Conservation (phyloP, 2,888 invertebrate genomes). For the Dicyrtomina minuta region DNA sequence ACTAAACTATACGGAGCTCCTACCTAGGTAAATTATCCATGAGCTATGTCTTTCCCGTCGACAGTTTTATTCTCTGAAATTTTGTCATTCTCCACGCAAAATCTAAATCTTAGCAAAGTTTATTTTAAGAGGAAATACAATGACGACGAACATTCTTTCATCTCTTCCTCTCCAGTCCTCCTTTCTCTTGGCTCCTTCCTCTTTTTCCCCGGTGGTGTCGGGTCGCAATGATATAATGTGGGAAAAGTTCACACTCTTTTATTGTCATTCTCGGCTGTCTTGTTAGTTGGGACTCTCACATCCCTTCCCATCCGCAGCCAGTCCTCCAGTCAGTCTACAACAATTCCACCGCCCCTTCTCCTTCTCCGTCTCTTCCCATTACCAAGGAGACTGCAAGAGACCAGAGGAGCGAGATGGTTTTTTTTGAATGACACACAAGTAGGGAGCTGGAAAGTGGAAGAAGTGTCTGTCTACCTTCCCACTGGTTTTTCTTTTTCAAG, state of each 20-base stretch:
- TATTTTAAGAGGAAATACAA: no score
- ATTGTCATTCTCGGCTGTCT: not conserved
- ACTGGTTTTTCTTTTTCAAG: not conserved
- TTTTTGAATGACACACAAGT: not conserved
- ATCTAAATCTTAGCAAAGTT: conserved; percentile 1
- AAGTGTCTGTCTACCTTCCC: not conserved
- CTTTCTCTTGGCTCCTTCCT: conserved; percentile 3
- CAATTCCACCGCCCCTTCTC: no score
- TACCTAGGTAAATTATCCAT: not conserved
- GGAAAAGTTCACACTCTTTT: not conserved
- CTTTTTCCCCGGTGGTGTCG: no score
- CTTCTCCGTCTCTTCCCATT: not conserved
- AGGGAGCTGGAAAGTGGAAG: not conserved
- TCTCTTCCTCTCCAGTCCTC: not conserved
- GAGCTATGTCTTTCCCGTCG: not conserved
- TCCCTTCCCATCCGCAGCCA: no score
- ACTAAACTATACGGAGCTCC: no score
- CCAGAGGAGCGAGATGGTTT: not conserved
- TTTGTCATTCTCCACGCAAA: conserved; percentile 11
- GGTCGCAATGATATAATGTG: not conserved
- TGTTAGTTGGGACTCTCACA: not conserved
- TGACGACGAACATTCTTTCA: no score
- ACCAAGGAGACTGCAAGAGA: not conserved
- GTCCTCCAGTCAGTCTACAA: no score
- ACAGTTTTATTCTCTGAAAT: conserved; percentile 12